These are phyloP conservation scores for Leptinotarsa defecta DNA, from an alignment of 1,140 invertebrate genomes.

Conservation along the genomic window DNA sequence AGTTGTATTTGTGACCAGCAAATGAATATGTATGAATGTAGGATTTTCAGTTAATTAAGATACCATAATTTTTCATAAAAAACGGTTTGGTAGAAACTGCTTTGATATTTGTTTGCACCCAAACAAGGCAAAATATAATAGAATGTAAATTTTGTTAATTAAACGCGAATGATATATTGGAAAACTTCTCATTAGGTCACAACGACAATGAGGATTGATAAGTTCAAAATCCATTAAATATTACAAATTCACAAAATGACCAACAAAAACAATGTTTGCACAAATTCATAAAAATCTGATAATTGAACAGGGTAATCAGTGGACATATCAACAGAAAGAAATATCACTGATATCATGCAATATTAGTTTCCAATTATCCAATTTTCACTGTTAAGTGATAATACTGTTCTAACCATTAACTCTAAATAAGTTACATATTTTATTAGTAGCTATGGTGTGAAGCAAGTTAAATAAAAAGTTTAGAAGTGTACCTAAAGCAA, in stretches of 20 bases:
- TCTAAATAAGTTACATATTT: conserved; percentile 11
- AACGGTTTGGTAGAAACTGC: too few species aligned
- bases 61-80: too few species aligned
- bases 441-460: conserved; percentile 25
- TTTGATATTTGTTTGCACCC: too few species aligned
- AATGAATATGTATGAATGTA: too few species aligned
- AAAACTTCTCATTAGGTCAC: too few species aligned
- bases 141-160: too few species aligned
- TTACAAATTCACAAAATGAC: conserved; percentile 7
- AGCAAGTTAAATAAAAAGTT: conserved; percentile 23
- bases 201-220: too few species aligned
- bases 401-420: conserved; percentile 35
- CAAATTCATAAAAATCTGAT: conserved; percentile 28
- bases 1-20: too few species aligned
- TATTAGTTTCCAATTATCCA: conserved; percentile 23
- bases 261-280: conserved; percentile 21
- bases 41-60: too few species aligned
- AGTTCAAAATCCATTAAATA: conserved; percentile 14
- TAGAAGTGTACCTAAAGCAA: conserved; percentile 15
- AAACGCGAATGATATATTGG: too few species aligned
- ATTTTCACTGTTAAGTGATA: conserved; percentile 18
- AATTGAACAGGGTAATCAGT: conserved; percentile 20
- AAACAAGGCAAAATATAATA: too few species aligned
- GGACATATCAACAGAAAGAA: not conserved
- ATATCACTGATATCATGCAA: conserved; percentile 20